These are phyloP conservation scores for Erebia ligea DNA, from an alignment of 2,888 invertebrate species.

Conservation along the genomic window DNA sequence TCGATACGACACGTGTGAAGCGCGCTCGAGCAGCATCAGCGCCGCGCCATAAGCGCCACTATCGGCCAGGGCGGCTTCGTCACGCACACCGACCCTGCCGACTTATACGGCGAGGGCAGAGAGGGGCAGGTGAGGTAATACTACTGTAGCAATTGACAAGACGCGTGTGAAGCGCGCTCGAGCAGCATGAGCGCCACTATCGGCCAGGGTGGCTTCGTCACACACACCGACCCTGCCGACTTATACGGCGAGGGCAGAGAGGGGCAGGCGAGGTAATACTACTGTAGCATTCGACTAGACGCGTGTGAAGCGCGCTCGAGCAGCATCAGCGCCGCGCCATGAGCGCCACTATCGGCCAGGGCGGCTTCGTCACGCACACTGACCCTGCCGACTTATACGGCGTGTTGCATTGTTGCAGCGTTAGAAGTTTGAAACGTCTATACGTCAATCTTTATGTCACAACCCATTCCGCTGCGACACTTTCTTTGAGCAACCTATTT, in stretches of 20 bases:
- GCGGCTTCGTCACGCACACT: no score
- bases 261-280: constrained; percentile 54
- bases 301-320: constrained; percentile 88
- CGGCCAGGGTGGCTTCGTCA: no score
- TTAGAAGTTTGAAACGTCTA: no score
- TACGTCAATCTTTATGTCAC: no score
- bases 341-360: no score
- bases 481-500: no score
- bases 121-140: constrained; percentile 52
- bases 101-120: constrained; percentile 88
- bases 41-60: constrained; percentile 68
- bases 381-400: constrained; percentile 86
- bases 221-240: constrained; percentile 74
- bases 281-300: constrained; percentile 61
- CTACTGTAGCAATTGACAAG: constrained; percentile 41
- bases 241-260: constrained; percentile 87
- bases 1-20: no score
- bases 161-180: constrained; percentile 88
- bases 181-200: constrained; percentile 79
- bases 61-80: constrained; percentile 60
- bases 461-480: no score
- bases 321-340: constrained; percentile 76
- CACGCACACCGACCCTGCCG: constrained; percentile 70
- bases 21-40: constrained; percentile 85
- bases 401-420: constrained; percentile 49